Percentiles rank a stretch among this genome's conserved stretches.
Conservation (phyloP, 2,113 vertebrate genomes). For the Trematocara macrostoma region DNA sequence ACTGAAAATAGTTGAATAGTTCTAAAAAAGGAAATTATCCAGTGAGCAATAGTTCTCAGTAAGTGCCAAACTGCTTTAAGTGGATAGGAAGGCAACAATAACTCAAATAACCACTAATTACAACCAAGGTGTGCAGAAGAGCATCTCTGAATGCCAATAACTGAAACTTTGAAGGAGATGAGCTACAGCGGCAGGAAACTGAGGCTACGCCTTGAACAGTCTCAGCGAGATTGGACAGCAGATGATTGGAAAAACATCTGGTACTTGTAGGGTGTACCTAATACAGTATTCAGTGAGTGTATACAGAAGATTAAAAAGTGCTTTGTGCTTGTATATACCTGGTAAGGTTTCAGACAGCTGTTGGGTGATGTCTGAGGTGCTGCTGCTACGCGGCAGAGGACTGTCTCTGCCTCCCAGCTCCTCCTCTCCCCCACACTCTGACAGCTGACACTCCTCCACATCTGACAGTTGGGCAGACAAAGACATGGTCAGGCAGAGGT, state of each 20-base stretch:
- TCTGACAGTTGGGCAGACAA: conserved; percentile 66
- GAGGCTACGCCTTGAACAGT: accelerated
- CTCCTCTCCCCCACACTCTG: conserved; percentile 69
- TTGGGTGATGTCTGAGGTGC: conserved; percentile 88
- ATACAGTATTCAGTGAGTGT: neutral
- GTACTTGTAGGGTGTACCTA: accelerated
- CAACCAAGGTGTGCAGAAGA: neutral
- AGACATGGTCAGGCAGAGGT: neutral
- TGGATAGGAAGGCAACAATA: neutral
- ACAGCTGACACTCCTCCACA: conserved; percentile 84
- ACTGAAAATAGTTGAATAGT: accelerated
- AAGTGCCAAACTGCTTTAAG: neutral
- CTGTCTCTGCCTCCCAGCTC: conserved; percentile 75
- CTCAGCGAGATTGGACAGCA: neutral
- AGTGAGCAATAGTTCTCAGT: neutral
- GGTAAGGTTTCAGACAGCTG: conserved; percentile 77
- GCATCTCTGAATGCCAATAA: neutral
- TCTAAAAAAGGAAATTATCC: neutral
- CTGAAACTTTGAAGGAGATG: neutral
- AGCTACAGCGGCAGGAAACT: neutral
- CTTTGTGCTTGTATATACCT: conserved; percentile 65
- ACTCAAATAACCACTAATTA: neutral
- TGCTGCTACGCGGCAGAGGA: conserved; percentile 84
- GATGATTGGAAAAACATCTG: neutral
- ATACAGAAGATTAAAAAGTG: neutral